Evolutionary conservation across 2,797 vertebrate genomes (phyloP).

Genomic region (Syndactyla subalaris): DNA sequence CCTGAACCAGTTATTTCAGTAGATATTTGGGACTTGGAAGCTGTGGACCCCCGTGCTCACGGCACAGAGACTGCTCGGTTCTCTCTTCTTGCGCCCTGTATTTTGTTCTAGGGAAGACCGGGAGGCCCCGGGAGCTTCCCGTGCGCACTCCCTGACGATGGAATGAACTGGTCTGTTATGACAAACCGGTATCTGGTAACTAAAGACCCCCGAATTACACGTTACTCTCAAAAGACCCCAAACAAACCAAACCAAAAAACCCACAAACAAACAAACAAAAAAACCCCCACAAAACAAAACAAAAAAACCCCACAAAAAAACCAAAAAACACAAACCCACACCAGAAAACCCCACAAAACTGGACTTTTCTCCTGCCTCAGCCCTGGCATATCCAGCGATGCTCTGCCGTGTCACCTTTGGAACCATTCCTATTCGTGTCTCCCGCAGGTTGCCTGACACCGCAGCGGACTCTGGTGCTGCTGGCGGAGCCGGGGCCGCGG

Average conservation of each 20-base stretch:
- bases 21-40: not conserved
- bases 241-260: no score
- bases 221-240: not conserved
- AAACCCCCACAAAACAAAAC: not conserved
- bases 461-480: not conserved
- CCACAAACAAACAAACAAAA: no score
- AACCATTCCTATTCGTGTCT: fast-evolving
- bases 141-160: fast-evolving
- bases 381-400: not conserved
- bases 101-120: fast-evolving
- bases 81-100: fast-evolving
- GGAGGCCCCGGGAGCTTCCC: not conserved
- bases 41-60: fast-evolving
- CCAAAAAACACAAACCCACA: not conserved
- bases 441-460: not conserved
- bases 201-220: not conserved
- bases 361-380: not conserved
- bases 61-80: not conserved
- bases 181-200: not conserved
- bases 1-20: not conserved
- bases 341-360: not conserved
- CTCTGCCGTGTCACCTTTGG: not conserved
- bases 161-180: fast-evolving
- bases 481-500: not conserved
- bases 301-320: no score